Conservation (phyloP, 1,140 invertebrate genomes). For the Lerema accius region DNA sequence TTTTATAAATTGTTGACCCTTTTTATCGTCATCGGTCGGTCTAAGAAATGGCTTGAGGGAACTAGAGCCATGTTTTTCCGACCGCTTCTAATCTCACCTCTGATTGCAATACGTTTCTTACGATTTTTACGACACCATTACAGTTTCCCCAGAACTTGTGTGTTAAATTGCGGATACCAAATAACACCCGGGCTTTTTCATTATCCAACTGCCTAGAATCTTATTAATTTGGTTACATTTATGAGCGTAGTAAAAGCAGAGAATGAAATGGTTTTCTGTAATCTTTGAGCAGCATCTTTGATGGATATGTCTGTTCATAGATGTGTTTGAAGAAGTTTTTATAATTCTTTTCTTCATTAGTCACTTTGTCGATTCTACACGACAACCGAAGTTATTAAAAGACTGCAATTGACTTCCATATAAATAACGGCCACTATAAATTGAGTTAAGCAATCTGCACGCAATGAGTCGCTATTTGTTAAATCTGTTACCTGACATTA, state of each 20-base stretch:
- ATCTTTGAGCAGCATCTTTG: background rate
- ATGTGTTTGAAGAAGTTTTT: no score
- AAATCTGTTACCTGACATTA: no score
- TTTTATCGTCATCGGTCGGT: constrained; percentile 46
- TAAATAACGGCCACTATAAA: no score
- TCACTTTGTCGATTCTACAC: no score
- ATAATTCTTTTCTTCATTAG: no score
- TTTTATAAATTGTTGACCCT: constrained; percentile 58
- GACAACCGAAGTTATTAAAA: no score
- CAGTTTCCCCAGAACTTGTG: constrained; percentile 38
- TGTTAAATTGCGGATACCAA: constrained; percentile 56
- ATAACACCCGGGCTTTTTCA: constrained; percentile 32
- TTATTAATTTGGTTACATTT: constrained; percentile 31
- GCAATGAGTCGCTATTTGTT: no score
- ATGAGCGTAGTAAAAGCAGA: constrained; percentile 10
- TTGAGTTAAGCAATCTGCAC: no score
- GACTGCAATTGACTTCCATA: no score
- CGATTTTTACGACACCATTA: constrained; percentile 67
- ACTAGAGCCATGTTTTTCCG: constrained; percentile 36
- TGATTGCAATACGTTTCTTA: constrained; percentile 63
- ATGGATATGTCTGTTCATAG: background rate
- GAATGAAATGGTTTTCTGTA: background rate
- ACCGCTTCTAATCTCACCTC: constrained; percentile 60
- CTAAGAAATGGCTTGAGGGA: constrained; percentile 29
- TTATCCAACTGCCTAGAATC: constrained; percentile 6